Evolutionary conservation across 1,140 invertebrate species (phyloP), one percentile per base, ranked within the genome.

Genomic region (Apolygus lucorum): DNA sequence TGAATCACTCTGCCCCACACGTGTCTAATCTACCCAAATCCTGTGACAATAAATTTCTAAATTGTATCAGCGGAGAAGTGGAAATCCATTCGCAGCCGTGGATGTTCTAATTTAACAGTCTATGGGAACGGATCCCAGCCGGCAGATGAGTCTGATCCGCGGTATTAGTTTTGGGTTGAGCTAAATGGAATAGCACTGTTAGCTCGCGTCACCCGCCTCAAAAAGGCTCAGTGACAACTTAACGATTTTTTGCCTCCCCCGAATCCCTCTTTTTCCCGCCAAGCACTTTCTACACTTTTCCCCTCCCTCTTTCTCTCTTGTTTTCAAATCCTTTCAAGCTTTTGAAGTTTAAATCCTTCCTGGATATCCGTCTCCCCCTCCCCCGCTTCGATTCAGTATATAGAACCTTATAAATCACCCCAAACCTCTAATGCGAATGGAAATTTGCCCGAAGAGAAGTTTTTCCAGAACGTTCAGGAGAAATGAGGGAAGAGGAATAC

Each of bases 121-220:
- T 49, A 13, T 59, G 54, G 22, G 54, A 59, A 59, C 54, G 22
- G 54, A 59, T 59, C 22, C 22, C 54, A 59, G 54, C 8, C 4
- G 22, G 54, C 54, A 59, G 54, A 59, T 59, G 54, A 59, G 22
- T 11, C 8, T 8, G 54, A 59, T 59, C 22, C 54, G 54, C 17
- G 4, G 34, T 59, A 59, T 59, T 59, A 59, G 54, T 59, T 59
- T 22, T 59, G 54, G 54, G 11, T 59, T 17, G 54, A 59, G 54
- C 54, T 59, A 59, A 59, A 59, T 59, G 54, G 54, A 59, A 59
- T 59, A 59, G 54, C 54, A 11, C 54, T 59, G 54, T 59, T 59
- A 24, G 22, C 11, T 24, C 54, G 22, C 54, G 22, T 59, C 54
- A 59, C 54, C 54, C 54, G 11, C 22, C 54, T 59, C 54, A 59